phyloP scores from a whole-genome alignment of 2,113 vertebrate genomes.

The Aphyosemion australe region DNA sequence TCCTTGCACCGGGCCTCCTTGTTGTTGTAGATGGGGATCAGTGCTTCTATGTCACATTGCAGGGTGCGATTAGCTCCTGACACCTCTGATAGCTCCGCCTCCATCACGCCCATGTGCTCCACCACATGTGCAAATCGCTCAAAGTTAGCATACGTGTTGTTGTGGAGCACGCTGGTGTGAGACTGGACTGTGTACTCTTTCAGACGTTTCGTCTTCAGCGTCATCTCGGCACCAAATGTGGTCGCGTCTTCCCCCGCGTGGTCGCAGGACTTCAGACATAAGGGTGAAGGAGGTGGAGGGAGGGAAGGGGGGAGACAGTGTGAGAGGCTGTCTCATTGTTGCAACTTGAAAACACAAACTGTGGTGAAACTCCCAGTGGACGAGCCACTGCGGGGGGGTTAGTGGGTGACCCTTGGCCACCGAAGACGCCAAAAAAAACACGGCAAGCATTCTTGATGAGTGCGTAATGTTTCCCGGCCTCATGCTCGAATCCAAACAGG shows the following conservation, averaged over 20 bases:
- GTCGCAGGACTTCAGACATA: conserved; percentile 82
- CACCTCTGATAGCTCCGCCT: conserved; percentile 71
- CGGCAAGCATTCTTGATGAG: conserved; percentile 57
- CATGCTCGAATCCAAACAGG: conserved; percentile 62
- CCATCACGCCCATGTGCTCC: conserved; percentile 80
- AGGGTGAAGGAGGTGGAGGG: conserved; percentile 71
- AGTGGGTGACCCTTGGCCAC: conserved; percentile 62
- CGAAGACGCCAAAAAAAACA: conserved; percentile 43
- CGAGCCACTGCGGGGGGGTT: conserved; percentile 47
- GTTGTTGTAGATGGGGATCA: conserved; percentile 86
- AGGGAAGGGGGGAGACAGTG: conserved; percentile 67
- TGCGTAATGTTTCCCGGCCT: conserved; percentile 54
- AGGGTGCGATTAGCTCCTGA: conserved; percentile 72
- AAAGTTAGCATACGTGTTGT: conserved; percentile 88
- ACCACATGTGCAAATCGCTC: conserved; percentile 84
- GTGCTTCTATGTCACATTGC: conserved; percentile 84
- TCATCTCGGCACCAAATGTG: conserved; percentile 71
- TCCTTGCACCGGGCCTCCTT: conserved; percentile 91
- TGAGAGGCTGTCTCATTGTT: conserved; percentile 57
- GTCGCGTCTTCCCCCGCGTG: conserved; percentile 76
- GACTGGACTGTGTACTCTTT: conserved; percentile 85
- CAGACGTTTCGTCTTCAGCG: conserved; percentile 86
- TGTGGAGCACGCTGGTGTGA: conserved; percentile 87
- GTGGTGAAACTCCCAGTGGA: conserved; percentile 39
- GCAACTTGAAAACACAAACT: conserved; percentile 48